Evolutionary conservation across 2,113 vertebrate genomes (phyloP).

Genomic region (Scalopus aquaticus): DNA sequence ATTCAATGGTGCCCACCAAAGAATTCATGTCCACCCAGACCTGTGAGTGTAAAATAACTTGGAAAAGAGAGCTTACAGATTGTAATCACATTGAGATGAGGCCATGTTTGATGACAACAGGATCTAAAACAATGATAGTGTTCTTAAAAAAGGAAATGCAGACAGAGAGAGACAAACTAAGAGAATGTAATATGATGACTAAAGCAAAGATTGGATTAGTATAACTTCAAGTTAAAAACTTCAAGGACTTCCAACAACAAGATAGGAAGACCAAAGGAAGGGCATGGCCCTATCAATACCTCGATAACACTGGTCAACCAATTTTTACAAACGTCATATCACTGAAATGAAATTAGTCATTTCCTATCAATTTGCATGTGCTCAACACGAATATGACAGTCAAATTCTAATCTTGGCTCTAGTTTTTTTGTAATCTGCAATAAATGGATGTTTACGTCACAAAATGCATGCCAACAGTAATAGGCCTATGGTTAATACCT

Average conservation of each 20-base stretch:
- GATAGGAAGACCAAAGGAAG: neutral
- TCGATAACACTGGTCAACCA: too few species aligned
- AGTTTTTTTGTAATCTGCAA: too few species aligned
- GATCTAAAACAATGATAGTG: neutral
- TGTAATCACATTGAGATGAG: neutral
- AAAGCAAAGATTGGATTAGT: neutral
- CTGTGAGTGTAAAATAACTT: neutral
- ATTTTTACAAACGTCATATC: too few species aligned
- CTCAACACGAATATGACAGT: too few species aligned
- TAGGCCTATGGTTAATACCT: too few species aligned
- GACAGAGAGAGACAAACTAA: neutral
- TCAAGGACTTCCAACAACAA: neutral
- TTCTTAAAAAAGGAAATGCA: neutral
- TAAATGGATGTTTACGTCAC: too few species aligned
- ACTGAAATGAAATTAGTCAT: too few species aligned
- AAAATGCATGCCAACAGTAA: too few species aligned
- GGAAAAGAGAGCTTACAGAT: neutral
- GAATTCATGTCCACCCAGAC: neutral
- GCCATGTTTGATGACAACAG: neutral
- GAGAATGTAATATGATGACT: too few species aligned
- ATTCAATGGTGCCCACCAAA: accelerated
- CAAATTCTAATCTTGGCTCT: too few species aligned
- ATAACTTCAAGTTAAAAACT: neutral
- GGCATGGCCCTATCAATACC: neutral
- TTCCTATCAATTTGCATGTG: too few species aligned